Percentiles rank a stretch among this genome's conserved stretches.
phyloP scores from a whole-genome alignment of 1,140 invertebrate species.

The Calliopsis andreniformis region DNA sequence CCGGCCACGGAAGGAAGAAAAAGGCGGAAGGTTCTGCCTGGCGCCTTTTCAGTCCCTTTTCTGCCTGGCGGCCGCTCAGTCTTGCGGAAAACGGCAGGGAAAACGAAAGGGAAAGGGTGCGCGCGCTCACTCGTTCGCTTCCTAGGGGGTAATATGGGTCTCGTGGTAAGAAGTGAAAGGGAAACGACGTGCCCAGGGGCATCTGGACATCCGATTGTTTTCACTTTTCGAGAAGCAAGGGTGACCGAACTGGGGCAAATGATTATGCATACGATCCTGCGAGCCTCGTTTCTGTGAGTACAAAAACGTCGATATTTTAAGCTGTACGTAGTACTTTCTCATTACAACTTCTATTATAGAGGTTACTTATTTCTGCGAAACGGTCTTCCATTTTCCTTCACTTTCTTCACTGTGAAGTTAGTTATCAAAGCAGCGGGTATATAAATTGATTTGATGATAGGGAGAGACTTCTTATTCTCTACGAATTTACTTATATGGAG shows the following conservation, averaged over 20 bases:
- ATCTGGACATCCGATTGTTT: slow-evolving; percentile 46
- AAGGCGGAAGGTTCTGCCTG: background rate
- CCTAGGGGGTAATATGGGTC: slow-evolving; percentile 32
- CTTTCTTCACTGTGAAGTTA: too few species aligned
- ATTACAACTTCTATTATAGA: too few species aligned
- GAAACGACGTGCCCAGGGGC: slow-evolving; percentile 46
- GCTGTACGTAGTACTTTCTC: too few species aligned
- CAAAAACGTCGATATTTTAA: background rate
- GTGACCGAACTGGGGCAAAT: slow-evolving; percentile 47
- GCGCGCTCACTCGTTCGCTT: slow-evolving; percentile 7
- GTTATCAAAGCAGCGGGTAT: too few species aligned
- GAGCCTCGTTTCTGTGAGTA: background rate
- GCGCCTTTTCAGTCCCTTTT: background rate
- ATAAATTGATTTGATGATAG: too few species aligned
- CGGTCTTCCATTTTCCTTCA: too few species aligned
- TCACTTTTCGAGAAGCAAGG: slow-evolving; percentile 51
- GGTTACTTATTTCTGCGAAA: too few species aligned
- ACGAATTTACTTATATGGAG: too few species aligned
- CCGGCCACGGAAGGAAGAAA: background rate
- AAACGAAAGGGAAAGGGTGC: slow-evolving; percentile 46
- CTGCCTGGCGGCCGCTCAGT: background rate
- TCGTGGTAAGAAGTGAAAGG: slow-evolving; percentile 45
- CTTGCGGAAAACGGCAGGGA: slow-evolving; percentile 38
- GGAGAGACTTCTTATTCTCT: too few species aligned
- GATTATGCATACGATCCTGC: slow-evolving; percentile 30